Evolutionary conservation across 1,140 invertebrate species (phyloP), one percentile per base, ranked within the genome.

Genomic region (Drosophila sturtevanti): DNA sequence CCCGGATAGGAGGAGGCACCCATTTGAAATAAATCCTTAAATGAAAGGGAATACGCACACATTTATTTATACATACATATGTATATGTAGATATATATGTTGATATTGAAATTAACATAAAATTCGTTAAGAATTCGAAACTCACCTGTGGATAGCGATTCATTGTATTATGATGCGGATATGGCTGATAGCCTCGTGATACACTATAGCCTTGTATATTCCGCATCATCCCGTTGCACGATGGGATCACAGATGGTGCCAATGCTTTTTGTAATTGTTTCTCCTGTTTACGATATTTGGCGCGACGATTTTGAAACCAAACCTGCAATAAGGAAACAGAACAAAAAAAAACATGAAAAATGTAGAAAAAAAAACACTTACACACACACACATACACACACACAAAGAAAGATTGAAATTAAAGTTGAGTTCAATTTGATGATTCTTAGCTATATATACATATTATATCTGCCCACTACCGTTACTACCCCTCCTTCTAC

Each of bases 281-380:
- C 92, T 99, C 98, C 91, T 99, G 98, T 93, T 99, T 99, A 73
- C 98, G 94, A 92, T 99, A 99, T 93, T 99, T 99, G 78, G 98
- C 98, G 91, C 98, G 95, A 80, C 98, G 95, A 92, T 99, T 99
- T 94, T 99, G 98, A 94, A 99, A 99, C 98, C 91, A 92, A 74
- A 92, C 91, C 91, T 92, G 71, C 34, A 89, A 74, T n/a, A n/a
- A n/a, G n/a, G n/a, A n/a, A n/a, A n/a, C n/a, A 16, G n/a, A 14
- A 9, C 0, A 16, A 14, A 38, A 4, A 38, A 2, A 38, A 10
- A 38, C 1, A 38, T 4, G 12, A 38, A n/a, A 3, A 0, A 2
- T 12, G 14, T 38, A 31, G 14, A 51, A n/a, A 18, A 14, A 22
- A 41, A 38, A 18, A 31, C 1, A 31, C 1, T 6, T 1, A 31